Base-by-base conservation (phyloP, 2,797 vertebrate species). In the Aeoliscus strigatus region DNA sequence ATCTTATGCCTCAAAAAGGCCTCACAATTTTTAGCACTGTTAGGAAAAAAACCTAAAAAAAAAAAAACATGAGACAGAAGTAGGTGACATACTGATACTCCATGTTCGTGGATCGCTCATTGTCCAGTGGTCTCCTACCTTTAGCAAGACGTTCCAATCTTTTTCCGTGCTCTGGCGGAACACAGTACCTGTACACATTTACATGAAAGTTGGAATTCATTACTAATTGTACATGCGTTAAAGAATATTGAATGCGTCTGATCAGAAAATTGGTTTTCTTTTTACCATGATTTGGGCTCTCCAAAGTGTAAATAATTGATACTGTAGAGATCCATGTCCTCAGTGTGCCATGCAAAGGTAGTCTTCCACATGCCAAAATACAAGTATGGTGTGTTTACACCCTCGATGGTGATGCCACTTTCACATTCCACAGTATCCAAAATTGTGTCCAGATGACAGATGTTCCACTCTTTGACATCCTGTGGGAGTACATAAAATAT, bases 341-440 rank as follows among this genome's bases (percentile, higher is more conserved):
- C 96, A 0, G 95, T 98, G 69, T 98, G 96, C 96, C 96, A 98
- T 9, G 96, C 95, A 57, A 98, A 98, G 0, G 96, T 97, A 6
- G 94, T 98, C 84, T 98, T 98, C 96, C 96, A 98, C 96, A 98
- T 98, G 27, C 96, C 96, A 13, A 98, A 98, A 75, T 98, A 98
- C 0, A 98, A 79, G 79, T 98, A 98, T 0, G 96, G 96, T 9
- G 96, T 98, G 66, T 95, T 98, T 26, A 98, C 96, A 4, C 96
- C 96, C 71, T 98, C 94, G 2, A 98, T 98, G 24, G 93, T 97
- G 75, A 98, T 96, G 34, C 96, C 96, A 2, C 91, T 94, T 31
- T 98, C 94, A 26, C 85, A 82, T 64, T 98, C 96, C 54, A 98
- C 96, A 0, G 95, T 86, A 72, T 98, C 94, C 76, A 98, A 80